Percentiles rank a stretch among this genome's conserved stretches.
Conservation (phyloP, 2,888 invertebrate species). For the Drosophila birchii region DNA sequence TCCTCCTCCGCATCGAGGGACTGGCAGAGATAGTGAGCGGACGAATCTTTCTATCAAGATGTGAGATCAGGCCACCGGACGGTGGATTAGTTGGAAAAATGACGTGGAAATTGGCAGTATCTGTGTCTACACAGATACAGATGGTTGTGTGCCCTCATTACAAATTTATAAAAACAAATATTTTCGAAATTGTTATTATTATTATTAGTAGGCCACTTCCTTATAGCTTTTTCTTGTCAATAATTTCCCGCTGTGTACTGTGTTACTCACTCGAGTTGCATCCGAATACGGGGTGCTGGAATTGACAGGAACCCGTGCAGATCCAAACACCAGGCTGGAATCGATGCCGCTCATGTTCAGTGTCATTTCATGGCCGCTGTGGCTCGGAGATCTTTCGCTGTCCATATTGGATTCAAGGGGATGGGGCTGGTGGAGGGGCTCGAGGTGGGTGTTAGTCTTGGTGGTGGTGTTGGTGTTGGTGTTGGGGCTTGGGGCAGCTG, state of each 20-base stretch:
- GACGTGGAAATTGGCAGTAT: slow-evolving; percentile 14
- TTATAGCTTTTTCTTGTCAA: not conserved
- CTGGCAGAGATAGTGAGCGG: not conserved
- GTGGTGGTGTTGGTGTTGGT: slow-evolving; percentile 47
- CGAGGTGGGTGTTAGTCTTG: not conserved
- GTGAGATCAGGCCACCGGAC: slow-evolving; percentile 20
- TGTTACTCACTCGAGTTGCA: slow-evolving; percentile 95
- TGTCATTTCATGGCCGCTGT: slow-evolving; percentile 40
- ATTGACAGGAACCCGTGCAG: slow-evolving; percentile 94
- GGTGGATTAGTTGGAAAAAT: not conserved
- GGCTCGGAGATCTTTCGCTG: slow-evolving; percentile 64
- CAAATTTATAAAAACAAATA: not conserved
- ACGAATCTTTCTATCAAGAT: slow-evolving; percentile 14
- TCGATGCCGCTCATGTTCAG: slow-evolving; percentile 42
- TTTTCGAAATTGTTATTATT: not conserved
- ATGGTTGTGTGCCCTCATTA: not conserved
- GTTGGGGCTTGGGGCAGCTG: slow-evolving; percentile 36
- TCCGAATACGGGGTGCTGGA: slow-evolving; percentile 98
- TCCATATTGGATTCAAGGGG: slow-evolving; percentile 29
- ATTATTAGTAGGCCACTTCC: not conserved
- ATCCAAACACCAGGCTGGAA: slow-evolving; percentile 90
- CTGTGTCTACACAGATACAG: not conserved
- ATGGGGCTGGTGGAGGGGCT: slow-evolving; percentile 1
- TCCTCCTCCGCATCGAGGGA: not conserved
- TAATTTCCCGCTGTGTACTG: slow-evolving; percentile 24